Percentiles rank a stretch among this genome's conserved stretches.
Conservation (phyloP, 2,113 vertebrate species). For the Aix galericulata region DNA sequence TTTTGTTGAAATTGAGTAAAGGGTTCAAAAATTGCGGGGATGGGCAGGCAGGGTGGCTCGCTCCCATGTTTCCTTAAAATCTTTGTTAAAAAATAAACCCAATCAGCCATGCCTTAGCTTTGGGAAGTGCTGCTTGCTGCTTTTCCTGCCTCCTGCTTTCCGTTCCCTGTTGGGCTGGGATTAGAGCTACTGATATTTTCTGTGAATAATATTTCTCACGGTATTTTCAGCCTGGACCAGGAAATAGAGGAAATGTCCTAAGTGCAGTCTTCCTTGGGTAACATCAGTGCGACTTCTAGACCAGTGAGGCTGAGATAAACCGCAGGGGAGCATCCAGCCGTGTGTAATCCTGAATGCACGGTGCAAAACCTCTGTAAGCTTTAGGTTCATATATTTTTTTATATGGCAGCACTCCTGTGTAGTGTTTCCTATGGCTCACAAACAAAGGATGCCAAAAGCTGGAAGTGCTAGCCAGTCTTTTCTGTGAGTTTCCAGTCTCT, state of each 20-base stretch:
- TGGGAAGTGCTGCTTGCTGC: not conserved
- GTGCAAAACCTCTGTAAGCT: rapidly evolving
- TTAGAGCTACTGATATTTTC: not conserved
- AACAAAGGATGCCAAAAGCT: not conserved
- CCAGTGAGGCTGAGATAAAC: not conserved
- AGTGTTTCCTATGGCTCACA: not conserved
- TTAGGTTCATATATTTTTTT: rapidly evolving
- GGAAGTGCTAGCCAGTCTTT: no score
- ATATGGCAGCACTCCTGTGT: not conserved
- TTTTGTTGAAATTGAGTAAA: not conserved
- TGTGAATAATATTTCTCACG: not conserved
- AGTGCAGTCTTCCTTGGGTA: not conserved
- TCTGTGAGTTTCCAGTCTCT: not conserved
- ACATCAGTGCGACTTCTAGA: not conserved
- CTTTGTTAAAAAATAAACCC: rapidly evolving
- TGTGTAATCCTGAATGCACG: rapidly evolving
- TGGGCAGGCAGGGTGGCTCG: not conserved
- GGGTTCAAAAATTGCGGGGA: not conserved
- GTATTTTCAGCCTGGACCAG: not conserved
- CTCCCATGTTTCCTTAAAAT: not conserved
- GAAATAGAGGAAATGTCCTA: not conserved
- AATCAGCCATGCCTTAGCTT: not conserved
- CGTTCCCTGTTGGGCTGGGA: rapidly evolving
- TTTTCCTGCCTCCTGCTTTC: not conserved
- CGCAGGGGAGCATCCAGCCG: not conserved